Evolutionary conservation across 2,113 vertebrate genomes (phyloP), one percentile per base, ranked within the genome.

Genomic region (Atlantisia rogersi): DNA sequence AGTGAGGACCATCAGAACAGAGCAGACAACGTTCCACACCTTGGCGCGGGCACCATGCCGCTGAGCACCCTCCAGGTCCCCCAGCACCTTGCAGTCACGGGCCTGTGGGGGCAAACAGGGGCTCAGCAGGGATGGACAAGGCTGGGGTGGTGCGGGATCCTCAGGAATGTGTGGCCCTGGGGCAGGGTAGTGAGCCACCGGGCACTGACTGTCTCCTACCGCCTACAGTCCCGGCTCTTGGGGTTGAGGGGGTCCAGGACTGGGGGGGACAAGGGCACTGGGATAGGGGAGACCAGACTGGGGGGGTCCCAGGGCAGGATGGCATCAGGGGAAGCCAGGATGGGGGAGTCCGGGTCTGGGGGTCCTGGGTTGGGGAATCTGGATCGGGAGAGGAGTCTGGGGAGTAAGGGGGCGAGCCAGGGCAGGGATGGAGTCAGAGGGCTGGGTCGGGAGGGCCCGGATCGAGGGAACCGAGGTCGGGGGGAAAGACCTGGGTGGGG

Each of bases 11-110:
- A 52, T 5, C 31, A 71, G 25, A 56, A 71, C 0, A 16, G 95
- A 75, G 80, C 64, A 86, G 29, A 80, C 1, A 73, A 96, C 90
- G 88, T 97, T 97, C 5, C 12, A 11, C 31, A 19, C 4, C 83
- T 11, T 96, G 86, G 96, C 94, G 1, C 48, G 84, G 44, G 8
- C 0, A 3, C 76, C 7, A 1, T 95, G 39, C 0, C 20, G 76
- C n/a, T 6, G 95, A 32, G 95, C 96, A 1, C 80, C 53, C 62
- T 93, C 90, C 92, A 92, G 4, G 63, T 96, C 94, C 28, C 95
- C 96, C 82, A 32, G 2, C 6, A 40, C 3, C 60, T 92, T 97
- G 63, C 86, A 90, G 63, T 97, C 96, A 1, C 92, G 90, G 39
- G 94, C 85, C 96, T 97, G 80, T 16, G 78, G 48, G 65, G 50